Base-by-base conservation (phyloP, 2,797 vertebrate species). In the Cryptoprocta ferox region DNA sequence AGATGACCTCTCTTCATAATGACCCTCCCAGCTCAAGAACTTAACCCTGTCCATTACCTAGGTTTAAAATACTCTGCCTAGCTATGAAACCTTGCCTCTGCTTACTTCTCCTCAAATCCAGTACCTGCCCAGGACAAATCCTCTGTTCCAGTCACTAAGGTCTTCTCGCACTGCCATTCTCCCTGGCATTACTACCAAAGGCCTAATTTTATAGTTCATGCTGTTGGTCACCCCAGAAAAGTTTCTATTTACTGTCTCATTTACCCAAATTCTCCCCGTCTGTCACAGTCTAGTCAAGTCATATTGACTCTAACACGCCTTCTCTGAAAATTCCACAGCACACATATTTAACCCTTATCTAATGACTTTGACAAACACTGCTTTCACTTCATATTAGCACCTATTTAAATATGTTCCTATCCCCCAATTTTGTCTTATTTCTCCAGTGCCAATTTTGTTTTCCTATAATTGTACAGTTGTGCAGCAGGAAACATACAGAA, bases 381-480 rank as follows among this genome's bases (percentile, higher is more conserved):
- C 35, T 65, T 79, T 75, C 16, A 14, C 26, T 26, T 50, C 7
- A 26, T 11, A 39, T 80, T 61, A 90, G 13, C 14, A 85, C 56
- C 21, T 50, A 79, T 15, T 82, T 82, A 94, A 92, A n/a, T 16
- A 71, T 26, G 42, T 6, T 50, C 63, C 21, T 70, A 37, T 56
- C 89, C 24, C 65, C 28, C 59, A 66, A 73, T 71, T 61, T 30
- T 56, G 3, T 86, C 39, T 79, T 88, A 56, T 68, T 86, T 83
- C 83, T 79, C 92, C 56, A 93, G 12, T 76, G 19, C n/a, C 78
- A 76, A 73, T 53, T 92, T 89, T 89, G 66, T 86, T 88, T 93
- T 86, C 48, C 42, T 80, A 21, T 48, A 87, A 86, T 92, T 73
- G 3, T 32, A 56, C 32, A 76, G 30, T 88, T 82, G 26, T 71